Evolutionary conservation across 2,888 invertebrate species (phyloP).

Genomic region (Ophion ellenae): DNA sequence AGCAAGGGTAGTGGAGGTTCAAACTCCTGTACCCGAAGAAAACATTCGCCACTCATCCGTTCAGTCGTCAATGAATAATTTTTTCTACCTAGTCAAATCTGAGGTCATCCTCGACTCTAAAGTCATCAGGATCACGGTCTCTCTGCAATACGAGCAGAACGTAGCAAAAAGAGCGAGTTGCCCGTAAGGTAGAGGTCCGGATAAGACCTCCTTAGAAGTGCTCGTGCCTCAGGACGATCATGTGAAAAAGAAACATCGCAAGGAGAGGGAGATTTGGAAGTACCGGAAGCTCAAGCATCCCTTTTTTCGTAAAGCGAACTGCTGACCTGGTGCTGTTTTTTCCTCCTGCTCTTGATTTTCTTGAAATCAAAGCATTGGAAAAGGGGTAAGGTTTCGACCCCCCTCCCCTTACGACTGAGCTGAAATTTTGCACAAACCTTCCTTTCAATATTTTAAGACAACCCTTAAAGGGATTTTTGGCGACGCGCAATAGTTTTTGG

Average conservation of each 20-base stretch:
- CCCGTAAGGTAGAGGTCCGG: conserved; percentile 20
- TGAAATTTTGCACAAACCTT: too few species aligned
- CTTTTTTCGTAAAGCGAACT: neutral
- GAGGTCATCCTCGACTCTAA: neutral
- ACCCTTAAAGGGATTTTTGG: too few species aligned
- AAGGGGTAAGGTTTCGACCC: neutral
- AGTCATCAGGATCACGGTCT: conserved; percentile 13
- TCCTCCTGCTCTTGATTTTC: conserved; percentile 9
- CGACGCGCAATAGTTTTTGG: too few species aligned
- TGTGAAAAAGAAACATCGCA: conserved; percentile 14
- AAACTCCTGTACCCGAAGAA: neutral
- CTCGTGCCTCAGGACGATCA: conserved; percentile 23
- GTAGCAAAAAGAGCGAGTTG: conserved; percentile 1
- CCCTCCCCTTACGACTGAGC: too few species aligned
- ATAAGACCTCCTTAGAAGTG: conserved; percentile 38
- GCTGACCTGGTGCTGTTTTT: neutral
- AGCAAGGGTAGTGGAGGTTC: neutral
- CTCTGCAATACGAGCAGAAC: conserved; percentile 19
- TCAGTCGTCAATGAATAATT: conserved; percentile 25
- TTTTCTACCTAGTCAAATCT: conserved; percentile 15
- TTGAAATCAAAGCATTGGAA: conserved; percentile 24
- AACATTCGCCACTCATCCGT: conserved; percentile 7
- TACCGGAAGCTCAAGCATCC: neutral
- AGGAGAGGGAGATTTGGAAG: neutral
- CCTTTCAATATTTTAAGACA: too few species aligned